These are phyloP conservation scores for Caenorhabditis macrosperma DNA, from an alignment of 2,888 invertebrate species.

Conservation along the genomic window DNA sequence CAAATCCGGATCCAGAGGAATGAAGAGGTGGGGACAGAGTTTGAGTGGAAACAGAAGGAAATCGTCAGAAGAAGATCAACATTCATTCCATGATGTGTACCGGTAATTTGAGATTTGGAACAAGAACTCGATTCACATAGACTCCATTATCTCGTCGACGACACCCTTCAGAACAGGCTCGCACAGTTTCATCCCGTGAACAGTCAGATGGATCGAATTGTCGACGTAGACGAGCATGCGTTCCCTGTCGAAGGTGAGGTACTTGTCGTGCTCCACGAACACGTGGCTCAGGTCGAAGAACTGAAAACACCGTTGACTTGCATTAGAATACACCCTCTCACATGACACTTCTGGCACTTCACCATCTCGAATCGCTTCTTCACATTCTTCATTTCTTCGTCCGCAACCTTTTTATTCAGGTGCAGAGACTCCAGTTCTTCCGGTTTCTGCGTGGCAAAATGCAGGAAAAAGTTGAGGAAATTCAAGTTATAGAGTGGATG, in stretches of 20 bases:
- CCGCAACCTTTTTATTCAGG: constrained; percentile 16
- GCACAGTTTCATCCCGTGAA: constrained; percentile 27
- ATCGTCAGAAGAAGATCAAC: too few relatives aligned
- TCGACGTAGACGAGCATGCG: constrained; percentile 45
- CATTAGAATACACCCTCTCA: not conserved
- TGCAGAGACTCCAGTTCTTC: constrained; percentile 32
- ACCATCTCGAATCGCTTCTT: constrained; percentile 20
- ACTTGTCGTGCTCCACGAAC: constrained; percentile 26
- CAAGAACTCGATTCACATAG: not conserved
- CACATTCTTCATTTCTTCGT: constrained; percentile 16
- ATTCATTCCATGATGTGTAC: not conserved
- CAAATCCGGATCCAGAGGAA: not conserved
- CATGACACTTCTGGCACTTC: constrained; percentile 22
- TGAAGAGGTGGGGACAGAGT: not conserved
- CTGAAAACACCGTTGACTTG: too few relatives aligned
- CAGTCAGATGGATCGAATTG: constrained; percentile 49
- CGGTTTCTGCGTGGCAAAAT: constrained; percentile 25
- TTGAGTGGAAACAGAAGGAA: not conserved
- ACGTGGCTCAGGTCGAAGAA: constrained; percentile 44
- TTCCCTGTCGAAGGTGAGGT: constrained; percentile 41
- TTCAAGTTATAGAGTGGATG: constrained; percentile 6
- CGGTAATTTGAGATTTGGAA: not conserved
- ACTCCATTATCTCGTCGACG: constrained; percentile 14
- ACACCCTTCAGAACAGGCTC: constrained; percentile 32
- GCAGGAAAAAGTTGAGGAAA: constrained; percentile 29